Evolutionary conservation across 2,797 vertebrate species (phyloP).

Genomic region (Decapterus maruadsi): DNA sequence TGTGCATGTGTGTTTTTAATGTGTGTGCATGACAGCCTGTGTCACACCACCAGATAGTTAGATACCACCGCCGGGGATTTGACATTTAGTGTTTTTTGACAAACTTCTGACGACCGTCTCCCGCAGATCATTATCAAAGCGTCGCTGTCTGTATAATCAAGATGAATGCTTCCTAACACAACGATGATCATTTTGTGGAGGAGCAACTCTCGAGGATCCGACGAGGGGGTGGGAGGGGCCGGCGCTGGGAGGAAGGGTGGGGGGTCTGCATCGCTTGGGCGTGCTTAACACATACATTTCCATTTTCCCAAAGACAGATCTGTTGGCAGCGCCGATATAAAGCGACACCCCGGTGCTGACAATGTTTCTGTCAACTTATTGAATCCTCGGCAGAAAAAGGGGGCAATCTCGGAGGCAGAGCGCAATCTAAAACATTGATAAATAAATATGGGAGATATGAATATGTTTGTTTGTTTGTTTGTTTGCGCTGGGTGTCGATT

Average conservation of each 20-base stretch:
- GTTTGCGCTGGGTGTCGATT: conserved; percentile 82
- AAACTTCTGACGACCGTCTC: conserved; percentile 83
- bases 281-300: conserved; percentile 77
- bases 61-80: conserved; percentile 73
- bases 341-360: conserved; percentile 79
- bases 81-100: conserved; percentile 83
- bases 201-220: conserved; percentile 67
- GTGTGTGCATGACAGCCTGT: conserved; percentile 43
- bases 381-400: conserved; percentile 80
- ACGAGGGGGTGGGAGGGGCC: conserved; percentile 8
- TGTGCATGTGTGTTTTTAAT: conserved; percentile 8
- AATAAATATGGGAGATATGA: conserved; percentile 85
- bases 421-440: conserved; percentile 88
- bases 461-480: conserved; percentile 86
- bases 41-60: conserved; percentile 70
- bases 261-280: conserved; percentile 48
- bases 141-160: conserved; percentile 83
- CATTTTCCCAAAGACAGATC: conserved; percentile 83
- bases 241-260: conserved; percentile 12
- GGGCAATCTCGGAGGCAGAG: conserved; percentile 81
- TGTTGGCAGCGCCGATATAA: conserved; percentile 78
- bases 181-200: conserved; percentile 73
- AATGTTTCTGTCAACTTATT: conserved; percentile 87
- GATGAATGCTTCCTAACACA: conserved; percentile 82
- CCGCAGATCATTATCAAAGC: conserved; percentile 85